Evolutionary conservation across 92 coral and sea anemone species (phyloP).

Genomic region (Bergia puertoricense): DNA sequence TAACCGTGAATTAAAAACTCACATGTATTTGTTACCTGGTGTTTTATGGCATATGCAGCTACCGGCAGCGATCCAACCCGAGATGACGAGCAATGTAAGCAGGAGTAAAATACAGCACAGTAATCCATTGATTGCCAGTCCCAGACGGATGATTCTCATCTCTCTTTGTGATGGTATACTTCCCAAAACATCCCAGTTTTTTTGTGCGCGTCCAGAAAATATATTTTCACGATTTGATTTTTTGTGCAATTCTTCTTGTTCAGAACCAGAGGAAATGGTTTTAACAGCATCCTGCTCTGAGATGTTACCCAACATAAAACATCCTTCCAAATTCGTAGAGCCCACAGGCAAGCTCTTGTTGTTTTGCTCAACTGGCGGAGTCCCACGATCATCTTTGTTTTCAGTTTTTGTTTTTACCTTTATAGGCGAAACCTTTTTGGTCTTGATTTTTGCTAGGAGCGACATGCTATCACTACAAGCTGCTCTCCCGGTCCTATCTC

Average conservation of each 20-base stretch:
- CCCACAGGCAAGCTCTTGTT: background rate
- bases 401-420: conserved; percentile 10
- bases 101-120: conserved; percentile 3
- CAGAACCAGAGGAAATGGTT: no score
- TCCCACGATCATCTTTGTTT: background rate
- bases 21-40: conserved; percentile 8
- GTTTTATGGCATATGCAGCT: background rate
- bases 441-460: background rate
- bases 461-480: background rate
- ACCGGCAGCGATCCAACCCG: background rate
- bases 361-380: background rate
- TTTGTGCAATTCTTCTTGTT: background rate
- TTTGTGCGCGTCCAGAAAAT: background rate
- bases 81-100: conserved; percentile 10
- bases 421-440: background rate
- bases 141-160: conserved; percentile 13
- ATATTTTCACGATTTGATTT: background rate
- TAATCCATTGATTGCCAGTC: background rate
- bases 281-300: background rate
- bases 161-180: conserved; percentile 5
- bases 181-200: conserved; percentile 13
- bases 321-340: background rate
- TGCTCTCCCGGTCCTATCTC: no score
- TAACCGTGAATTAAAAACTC: no score
- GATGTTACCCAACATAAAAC: background rate